A percentile compares a stretch with the other conserved stretches of the same genome.
Conservation (phyloP, 2,888 invertebrate genomes). For the Saturnia japonica region DNA sequence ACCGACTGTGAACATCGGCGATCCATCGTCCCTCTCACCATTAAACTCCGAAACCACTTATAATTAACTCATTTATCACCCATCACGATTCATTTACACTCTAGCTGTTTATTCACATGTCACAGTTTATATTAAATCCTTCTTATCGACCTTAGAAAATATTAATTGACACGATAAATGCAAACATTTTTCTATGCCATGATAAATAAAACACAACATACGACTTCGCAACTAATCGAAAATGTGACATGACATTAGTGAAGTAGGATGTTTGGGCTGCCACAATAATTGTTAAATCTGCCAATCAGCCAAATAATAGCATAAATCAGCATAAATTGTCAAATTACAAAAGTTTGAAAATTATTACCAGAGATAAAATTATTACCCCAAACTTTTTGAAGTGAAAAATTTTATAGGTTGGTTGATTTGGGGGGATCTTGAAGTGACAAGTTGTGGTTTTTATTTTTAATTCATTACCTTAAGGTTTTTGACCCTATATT, state of each 20-base stretch:
- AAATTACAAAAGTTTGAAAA: no score
- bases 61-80: conserved; percentile 70
- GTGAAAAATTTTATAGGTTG: no score
- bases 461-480: no score
- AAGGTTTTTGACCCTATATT: no score
- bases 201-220: conserved; percentile 62
- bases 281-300: not conserved
- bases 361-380: no score
- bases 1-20: conserved; percentile 87
- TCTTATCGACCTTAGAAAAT: conserved; percentile 24
- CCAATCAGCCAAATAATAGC: not conserved
- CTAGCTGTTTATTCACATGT: conserved; percentile 46
- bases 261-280: conserved; percentile 19
- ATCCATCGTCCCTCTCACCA: conserved; percentile 74
- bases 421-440: no score
- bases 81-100: conserved; percentile 42
- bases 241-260: conserved; percentile 35
- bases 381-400: no score
- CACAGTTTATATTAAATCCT: conserved; percentile 30
- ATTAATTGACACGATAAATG: conserved; percentile 28
- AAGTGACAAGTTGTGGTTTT: no score
- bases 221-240: conserved; percentile 59
- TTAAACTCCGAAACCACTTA: conserved; percentile 65
- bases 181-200: conserved; percentile 61
- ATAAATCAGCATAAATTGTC: no score